phyloP scores from a whole-genome alignment of 2,113 vertebrate species.

The Megatriorchis doriae region DNA sequence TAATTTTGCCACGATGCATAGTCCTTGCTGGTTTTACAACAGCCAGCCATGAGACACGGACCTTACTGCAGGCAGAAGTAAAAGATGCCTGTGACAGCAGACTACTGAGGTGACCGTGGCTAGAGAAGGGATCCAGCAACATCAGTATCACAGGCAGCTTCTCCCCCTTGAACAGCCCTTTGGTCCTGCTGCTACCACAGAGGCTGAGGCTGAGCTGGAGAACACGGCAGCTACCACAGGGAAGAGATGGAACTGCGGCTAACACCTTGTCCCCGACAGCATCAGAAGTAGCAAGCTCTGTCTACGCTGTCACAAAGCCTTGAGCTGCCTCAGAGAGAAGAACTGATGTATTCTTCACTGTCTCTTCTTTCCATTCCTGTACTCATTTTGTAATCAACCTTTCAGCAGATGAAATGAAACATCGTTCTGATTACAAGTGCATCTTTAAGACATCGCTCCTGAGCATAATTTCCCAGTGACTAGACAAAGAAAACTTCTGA shows the following conservation, averaged over 20 bases:
- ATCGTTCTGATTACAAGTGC: background rate
- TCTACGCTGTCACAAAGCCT: background rate
- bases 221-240: rapidly evolving
- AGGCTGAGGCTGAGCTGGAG: background rate
- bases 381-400: background rate
- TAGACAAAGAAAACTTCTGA: background rate
- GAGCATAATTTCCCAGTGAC: background rate
- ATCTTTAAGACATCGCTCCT: background rate
- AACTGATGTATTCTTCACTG: background rate
- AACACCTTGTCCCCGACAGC: background rate
- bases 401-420: background rate
- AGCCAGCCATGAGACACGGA: background rate
- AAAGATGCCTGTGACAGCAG: background rate
- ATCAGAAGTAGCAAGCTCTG: background rate
- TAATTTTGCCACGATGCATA: background rate
- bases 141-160: background rate
- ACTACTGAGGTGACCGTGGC: background rate
- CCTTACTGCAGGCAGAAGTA: background rate
- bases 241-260: background rate
- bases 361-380: background rate
- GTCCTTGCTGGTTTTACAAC: background rate
- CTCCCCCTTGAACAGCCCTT: background rate
- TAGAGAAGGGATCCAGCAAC: background rate
- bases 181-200: background rate
- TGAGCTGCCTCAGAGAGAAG: background rate